Conservation (phyloP, 1,140 invertebrate genomes). For the Diachasma alloeum region DNA sequence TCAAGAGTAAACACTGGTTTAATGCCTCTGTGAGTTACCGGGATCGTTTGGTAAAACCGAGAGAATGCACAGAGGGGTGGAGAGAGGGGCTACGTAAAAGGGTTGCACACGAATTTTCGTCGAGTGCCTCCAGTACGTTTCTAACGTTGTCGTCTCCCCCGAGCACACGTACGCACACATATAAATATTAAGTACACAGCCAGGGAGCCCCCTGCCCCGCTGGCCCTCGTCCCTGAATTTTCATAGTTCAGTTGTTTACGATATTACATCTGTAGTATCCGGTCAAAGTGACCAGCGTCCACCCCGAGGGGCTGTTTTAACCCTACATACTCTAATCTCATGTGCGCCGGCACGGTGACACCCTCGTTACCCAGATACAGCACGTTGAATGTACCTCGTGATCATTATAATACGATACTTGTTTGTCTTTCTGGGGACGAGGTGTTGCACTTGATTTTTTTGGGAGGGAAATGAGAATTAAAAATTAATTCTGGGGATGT, state of each 20-base stretch:
- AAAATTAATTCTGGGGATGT: no score
- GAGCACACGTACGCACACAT: background rate
- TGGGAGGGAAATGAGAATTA: no score
- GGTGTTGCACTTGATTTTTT: no score
- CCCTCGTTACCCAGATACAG: conserved; percentile 49
- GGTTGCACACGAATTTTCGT: background rate
- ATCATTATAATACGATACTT: conserved; percentile 41
- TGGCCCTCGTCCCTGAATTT: background rate
- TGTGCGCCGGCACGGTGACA: conserved; percentile 28
- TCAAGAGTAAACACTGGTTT: conserved; percentile 37
- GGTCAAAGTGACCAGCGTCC: conserved; percentile 50
- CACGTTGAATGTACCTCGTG: conserved; percentile 41
- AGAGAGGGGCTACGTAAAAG: background rate
- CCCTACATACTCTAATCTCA: conserved; percentile 46
- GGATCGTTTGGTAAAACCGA: background rate
- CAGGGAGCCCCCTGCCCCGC: background rate
- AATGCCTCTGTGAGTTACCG: background rate
- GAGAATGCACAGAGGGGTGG: background rate
- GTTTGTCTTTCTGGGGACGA: conserved; percentile 7
- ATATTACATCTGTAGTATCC: conserved; percentile 50
- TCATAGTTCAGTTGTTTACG: conserved; percentile 45
- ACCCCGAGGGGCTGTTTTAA: conserved; percentile 7
- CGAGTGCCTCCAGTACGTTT: background rate
- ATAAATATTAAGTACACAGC: background rate
- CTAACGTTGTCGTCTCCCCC: background rate